These are phyloP conservation scores for Sinotaia quadrata DNA, from an alignment of 2,888 invertebrate species.

Conservation along the genomic window DNA sequence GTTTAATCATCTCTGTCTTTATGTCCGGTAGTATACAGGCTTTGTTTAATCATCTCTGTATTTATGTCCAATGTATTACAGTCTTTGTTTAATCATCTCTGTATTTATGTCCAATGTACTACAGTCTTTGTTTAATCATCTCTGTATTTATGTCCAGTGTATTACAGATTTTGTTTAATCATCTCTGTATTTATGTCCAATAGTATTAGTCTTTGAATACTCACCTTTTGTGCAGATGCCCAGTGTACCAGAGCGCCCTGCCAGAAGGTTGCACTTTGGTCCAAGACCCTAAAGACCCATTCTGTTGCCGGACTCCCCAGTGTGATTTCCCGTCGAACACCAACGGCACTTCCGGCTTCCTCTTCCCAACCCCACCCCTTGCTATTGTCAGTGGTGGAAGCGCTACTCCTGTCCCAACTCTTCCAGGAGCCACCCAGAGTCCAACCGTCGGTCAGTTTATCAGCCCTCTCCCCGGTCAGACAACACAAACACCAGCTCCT, in stretches of 20 bases:
- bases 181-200: too few species aligned
- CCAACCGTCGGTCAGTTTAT: slow-evolving; percentile 29
- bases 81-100: too few species aligned
- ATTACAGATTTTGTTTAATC: too few species aligned
- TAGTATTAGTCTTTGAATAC: too few species aligned
- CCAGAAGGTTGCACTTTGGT: slow-evolving; percentile 50
- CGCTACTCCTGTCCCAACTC: slow-evolving; percentile 48
- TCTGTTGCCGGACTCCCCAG: slow-evolving; percentile 53
- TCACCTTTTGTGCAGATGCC: slow-evolving; percentile 12
- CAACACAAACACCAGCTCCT: slow-evolving; percentile 32
- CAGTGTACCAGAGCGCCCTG: slow-evolving; percentile 14
- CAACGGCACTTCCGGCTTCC: slow-evolving; percentile 16
- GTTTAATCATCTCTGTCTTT: too few species aligned
- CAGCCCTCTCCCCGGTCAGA: slow-evolving; percentile 42
- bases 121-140: too few species aligned
- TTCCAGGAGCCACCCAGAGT: slow-evolving; percentile 35
- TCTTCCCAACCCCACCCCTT: slow-evolving; percentile 34
- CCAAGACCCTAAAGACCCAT: slow-evolving; percentile 53
- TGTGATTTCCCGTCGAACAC: slow-evolving; percentile 36
- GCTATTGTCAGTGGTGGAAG: slow-evolving; percentile 51
- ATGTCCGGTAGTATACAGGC: too few species aligned
- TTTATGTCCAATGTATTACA: too few species aligned
- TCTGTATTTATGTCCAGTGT: too few species aligned
- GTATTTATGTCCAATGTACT: too few species aligned
- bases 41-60: too few species aligned